A percentile compares a stretch with the other conserved stretches of the same genome.
phyloP scores from a whole-genome alignment of 1,140 invertebrate genomes.

The Drosophila lacteicornis region DNA sequence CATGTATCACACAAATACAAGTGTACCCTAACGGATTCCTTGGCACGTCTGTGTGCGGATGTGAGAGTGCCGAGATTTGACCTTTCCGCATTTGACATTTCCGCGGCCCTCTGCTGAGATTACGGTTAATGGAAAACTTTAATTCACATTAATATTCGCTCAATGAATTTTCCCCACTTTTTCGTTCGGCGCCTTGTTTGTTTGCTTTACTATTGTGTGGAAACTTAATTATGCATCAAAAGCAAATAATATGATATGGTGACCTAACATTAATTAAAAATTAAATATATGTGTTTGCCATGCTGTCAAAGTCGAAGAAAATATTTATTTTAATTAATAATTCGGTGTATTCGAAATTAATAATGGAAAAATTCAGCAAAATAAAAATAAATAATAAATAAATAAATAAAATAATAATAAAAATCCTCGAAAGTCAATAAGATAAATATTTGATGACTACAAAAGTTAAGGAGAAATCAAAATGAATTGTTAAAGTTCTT shows the following conservation, averaged over 20 bases:
- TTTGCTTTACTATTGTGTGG: background rate
- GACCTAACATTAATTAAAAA: constrained; percentile 12
- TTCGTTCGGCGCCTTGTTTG: constrained; percentile 6
- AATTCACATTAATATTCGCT: constrained; percentile 38
- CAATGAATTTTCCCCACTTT: constrained; percentile 28
- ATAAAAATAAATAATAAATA: background rate
- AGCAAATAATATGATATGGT: constrained; percentile 8
- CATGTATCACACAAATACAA: constrained; percentile 8
- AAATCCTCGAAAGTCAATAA: background rate
- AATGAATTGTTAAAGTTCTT: background rate
- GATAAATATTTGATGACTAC: background rate
- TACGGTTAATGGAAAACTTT: constrained; percentile 33
- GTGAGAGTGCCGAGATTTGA: constrained; percentile 20
- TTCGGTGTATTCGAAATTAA: background rate
- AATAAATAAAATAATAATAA: background rate
- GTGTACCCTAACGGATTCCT: constrained; percentile 29
- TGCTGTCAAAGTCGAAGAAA: no score
- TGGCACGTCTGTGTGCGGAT: constrained; percentile 3
- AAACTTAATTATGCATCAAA: constrained; percentile 16
- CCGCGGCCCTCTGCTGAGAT: constrained; percentile 10
- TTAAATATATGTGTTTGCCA: background rate
- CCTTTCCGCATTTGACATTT: constrained; percentile 56
- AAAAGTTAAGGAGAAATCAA: no score
- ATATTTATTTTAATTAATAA: background rate
- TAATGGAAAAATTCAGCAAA: background rate